Evolutionary conservation across 1,140 invertebrate species (phyloP).

Genomic region (Temnothorax longispinosus): DNA sequence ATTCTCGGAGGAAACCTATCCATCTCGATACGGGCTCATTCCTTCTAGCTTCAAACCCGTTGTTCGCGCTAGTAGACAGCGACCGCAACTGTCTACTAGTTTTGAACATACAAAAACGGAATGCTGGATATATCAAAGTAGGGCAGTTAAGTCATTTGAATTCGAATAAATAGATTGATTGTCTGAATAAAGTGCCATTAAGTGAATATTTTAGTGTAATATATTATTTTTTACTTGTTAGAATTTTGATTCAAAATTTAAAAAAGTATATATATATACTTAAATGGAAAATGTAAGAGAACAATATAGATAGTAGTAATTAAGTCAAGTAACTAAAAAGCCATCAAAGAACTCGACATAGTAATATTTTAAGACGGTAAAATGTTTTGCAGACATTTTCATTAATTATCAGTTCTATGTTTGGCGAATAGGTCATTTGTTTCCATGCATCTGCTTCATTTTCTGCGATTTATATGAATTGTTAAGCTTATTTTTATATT

Average conservation of each 20-base stretch:
- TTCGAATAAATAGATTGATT: background rate
- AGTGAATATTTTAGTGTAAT: background rate
- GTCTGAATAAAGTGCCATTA: background rate
- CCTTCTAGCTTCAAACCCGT: constrained; percentile 1
- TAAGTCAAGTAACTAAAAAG: background rate
- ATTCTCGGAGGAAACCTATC: constrained; percentile 60
- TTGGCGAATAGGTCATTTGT: background rate
- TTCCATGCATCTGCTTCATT: background rate
- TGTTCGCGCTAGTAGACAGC: constrained; percentile 18
- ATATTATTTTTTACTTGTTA: background rate
- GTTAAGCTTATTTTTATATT: background rate
- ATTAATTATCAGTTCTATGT: background rate
- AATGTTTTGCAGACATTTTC: background rate
- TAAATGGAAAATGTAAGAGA: background rate
- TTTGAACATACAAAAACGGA: constrained; percentile 7
- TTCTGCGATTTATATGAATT: background rate
- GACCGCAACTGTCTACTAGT: background rate
- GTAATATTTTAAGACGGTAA: background rate
- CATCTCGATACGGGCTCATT: constrained; percentile 53
- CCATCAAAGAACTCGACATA: background rate
- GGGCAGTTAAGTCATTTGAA: background rate
- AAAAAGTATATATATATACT: background rate
- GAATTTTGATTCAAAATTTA: constrained; percentile 3
- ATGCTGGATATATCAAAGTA: background rate
- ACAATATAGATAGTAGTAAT: background rate